phyloP scores from a whole-genome alignment of 2,113 vertebrate genomes.

The Chlamydotis undulata region DNA sequence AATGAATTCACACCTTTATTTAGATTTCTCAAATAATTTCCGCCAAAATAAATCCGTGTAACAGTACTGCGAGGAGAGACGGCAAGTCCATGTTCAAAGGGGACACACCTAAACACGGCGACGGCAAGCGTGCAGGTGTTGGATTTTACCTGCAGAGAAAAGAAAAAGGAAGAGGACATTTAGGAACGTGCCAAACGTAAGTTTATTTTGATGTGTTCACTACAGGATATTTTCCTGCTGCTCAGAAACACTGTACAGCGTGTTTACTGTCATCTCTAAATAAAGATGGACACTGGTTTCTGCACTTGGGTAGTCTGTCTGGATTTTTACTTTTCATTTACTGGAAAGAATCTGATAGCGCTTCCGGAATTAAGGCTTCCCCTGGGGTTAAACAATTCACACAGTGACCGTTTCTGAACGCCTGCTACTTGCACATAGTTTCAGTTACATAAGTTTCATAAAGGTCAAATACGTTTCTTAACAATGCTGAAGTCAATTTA shows the following conservation, averaged over 20 bases:
- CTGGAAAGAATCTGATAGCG: neutral
- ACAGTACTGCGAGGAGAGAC: neutral
- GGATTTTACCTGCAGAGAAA: neutral
- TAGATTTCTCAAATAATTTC: neutral
- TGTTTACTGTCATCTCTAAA: neutral
- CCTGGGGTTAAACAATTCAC: conserved; percentile 8
- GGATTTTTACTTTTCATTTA: conserved; percentile 37
- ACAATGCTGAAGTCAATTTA: neutral
- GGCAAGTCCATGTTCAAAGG: fast-evolving
- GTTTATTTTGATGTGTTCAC: neutral
- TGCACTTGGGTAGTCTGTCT: neutral
- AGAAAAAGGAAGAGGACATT: neutral
- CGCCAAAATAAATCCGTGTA: fast-evolving
- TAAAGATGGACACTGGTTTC: neutral
- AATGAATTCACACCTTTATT: neutral
- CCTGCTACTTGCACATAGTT: neutral
- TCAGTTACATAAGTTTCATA: neutral
- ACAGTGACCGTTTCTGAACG: neutral
- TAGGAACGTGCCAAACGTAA: neutral
- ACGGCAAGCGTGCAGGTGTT: fast-evolving
- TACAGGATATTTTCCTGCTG: neutral
- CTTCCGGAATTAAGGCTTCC: neutral
- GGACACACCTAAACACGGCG: neutral
- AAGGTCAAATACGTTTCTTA: conserved; percentile 16
- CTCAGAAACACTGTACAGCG: fast-evolving